Conservation (phyloP, 2,797 vertebrate species). For the Halcyon smyrnensis region DNA sequence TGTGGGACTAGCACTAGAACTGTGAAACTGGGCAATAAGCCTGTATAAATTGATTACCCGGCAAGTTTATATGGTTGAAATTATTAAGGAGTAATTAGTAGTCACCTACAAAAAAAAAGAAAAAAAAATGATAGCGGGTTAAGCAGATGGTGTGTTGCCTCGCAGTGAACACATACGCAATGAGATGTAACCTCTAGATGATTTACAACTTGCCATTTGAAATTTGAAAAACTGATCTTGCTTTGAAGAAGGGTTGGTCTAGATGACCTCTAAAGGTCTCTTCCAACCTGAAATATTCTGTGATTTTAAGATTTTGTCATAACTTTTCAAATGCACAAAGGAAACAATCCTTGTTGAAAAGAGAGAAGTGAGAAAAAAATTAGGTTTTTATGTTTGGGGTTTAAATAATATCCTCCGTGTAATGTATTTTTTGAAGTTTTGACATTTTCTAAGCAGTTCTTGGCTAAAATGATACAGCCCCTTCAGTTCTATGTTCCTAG, state of each 20-base stretch:
- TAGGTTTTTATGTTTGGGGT: background rate
- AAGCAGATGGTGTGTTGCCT: background rate
- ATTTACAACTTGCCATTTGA: constrained; percentile 6
- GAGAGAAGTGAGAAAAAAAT: background rate
- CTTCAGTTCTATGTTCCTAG: background rate
- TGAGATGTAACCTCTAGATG: background rate
- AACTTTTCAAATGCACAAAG: background rate
- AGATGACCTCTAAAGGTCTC: background rate
- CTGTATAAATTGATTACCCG: constrained; percentile 26
- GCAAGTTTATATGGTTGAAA: background rate
- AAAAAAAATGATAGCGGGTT: background rate
- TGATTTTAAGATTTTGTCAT: background rate
- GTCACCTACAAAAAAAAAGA: background rate
- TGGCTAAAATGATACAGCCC: background rate
- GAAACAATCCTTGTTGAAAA: background rate
- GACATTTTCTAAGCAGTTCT: background rate
- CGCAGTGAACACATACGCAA: background rate
- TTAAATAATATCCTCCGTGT: background rate
- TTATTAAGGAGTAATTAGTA: constrained; percentile 29
- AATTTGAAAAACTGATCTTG: constrained; percentile 19
- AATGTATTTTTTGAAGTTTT: background rate
- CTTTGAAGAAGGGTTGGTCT: background rate
- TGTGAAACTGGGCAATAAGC: constrained; percentile 17
- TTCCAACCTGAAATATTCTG: background rate
- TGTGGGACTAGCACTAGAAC: background rate